Evolutionary conservation across 2,888 invertebrate genomes (phyloP).

Genomic region (Heliconius cydno): DNA sequence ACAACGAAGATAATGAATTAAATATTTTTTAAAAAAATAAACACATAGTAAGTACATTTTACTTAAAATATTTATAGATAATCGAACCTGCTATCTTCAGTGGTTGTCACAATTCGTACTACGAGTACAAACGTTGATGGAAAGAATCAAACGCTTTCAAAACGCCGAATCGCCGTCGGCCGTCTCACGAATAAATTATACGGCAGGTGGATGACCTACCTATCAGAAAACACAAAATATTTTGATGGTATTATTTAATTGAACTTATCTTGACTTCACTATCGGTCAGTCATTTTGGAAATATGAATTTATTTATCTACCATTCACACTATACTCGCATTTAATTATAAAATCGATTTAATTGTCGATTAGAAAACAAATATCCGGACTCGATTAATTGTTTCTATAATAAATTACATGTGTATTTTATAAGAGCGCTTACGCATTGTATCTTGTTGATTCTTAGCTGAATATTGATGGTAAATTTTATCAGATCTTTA

Average conservation of each 20-base stretch:
- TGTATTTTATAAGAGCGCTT: slow-evolving; percentile 40
- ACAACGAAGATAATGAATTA: background rate
- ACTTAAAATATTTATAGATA: background rate
- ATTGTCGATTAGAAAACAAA: slow-evolving; percentile 72
- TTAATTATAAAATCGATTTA: slow-evolving; percentile 61
- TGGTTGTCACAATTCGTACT: background rate
- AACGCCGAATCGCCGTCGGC: slow-evolving; percentile 55
- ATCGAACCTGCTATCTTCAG: background rate
- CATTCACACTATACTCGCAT: slow-evolving; percentile 72
- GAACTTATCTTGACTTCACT: slow-evolving; percentile 74
- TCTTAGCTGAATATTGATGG: slow-evolving; percentile 7
- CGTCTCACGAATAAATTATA: slow-evolving; percentile 81
- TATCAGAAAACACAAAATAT: slow-evolving; percentile 70
- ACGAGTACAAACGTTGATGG: background rate
- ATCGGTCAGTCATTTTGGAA: slow-evolving; percentile 72
- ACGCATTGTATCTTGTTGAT: slow-evolving; percentile 28
- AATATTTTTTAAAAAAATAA: background rate
- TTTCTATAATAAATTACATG: slow-evolving; percentile 48
- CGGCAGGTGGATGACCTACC: slow-evolving; percentile 82
- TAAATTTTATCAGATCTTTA: slow-evolving; percentile 13
- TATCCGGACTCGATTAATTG: slow-evolving; percentile 59
- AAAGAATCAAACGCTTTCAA: slow-evolving; percentile 13
- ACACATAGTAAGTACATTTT: too few species aligned
- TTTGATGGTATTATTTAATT: slow-evolving; percentile 84
- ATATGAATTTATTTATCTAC: slow-evolving; percentile 75